Evolutionary conservation across 2,888 invertebrate genomes (phyloP).

Genomic region (Apocheima hispidaria): DNA sequence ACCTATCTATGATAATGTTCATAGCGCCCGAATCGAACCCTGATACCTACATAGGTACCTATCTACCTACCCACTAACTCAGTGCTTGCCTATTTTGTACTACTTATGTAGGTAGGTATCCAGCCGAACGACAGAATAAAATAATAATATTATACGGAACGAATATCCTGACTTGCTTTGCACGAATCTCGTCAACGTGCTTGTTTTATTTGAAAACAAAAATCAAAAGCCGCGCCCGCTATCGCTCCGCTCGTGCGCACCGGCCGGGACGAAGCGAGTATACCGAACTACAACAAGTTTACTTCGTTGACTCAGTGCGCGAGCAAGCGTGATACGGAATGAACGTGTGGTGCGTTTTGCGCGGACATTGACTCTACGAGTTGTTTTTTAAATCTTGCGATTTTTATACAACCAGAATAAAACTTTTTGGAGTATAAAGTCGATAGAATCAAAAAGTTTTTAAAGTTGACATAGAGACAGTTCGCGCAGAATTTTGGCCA

Average conservation of each 20-base stretch:
- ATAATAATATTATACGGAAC: too few species aligned
- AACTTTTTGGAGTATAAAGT: constrained; percentile 81
- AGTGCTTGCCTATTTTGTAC: too few species aligned
- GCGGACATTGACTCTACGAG: constrained; percentile 85
- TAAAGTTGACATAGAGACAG: constrained; percentile 73
- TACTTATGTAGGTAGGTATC: too few species aligned
- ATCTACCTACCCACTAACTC: too few species aligned
- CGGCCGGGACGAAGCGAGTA: constrained; percentile 43
- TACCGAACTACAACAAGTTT: constrained; percentile 39
- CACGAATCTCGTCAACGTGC: constrained; percentile 80
- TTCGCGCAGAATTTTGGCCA: constrained; percentile 84
- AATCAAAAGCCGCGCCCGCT: constrained; percentile 61
- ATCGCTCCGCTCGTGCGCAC: constrained; percentile 43
- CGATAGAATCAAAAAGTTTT: constrained; percentile 73
- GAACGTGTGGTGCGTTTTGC: constrained; percentile 86
- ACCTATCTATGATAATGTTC: too few species aligned
- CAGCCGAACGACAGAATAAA: too few species aligned
- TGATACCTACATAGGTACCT: too few species aligned
- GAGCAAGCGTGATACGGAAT: constrained; percentile 86
- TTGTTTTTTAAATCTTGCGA: constrained; percentile 71
- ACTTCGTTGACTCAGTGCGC: constrained; percentile 76
- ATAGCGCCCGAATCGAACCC: too few species aligned
- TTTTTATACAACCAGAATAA: constrained; percentile 81
- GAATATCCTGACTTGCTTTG: constrained; percentile 12
- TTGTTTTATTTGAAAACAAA: too few species aligned